Conservation (phyloP, 2,888 invertebrate genomes). For the Aplocera efformata region DNA sequence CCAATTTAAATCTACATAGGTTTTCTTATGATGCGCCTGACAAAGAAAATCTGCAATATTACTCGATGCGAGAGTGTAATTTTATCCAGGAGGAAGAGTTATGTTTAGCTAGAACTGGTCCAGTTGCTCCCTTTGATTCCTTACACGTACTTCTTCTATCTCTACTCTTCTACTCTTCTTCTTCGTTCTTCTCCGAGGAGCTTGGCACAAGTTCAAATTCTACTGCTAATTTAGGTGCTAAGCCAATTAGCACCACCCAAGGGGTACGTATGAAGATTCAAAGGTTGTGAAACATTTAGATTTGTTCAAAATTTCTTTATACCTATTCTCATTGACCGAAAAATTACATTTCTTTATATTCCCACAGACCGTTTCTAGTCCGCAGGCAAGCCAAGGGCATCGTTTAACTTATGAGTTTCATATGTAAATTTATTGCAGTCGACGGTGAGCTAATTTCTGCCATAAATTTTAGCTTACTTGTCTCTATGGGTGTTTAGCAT, state of each 20-base stretch:
- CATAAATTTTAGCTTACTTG: conserved; percentile 69
- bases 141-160: no score
- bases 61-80: conserved; percentile 53
- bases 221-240: no score
- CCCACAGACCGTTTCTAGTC: conserved; percentile 20
- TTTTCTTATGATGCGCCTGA: conserved; percentile 27
- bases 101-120: conserved; percentile 26
- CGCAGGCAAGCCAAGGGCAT: conserved; percentile 36
- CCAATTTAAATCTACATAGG: no score
- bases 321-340: no score
- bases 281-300: no score
- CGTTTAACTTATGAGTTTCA: conserved; percentile 71
- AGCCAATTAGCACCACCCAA: no score
- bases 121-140: no score
- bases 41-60: conserved; percentile 60
- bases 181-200: no score
- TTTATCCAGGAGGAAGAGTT: conserved; percentile 39
- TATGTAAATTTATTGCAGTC: conserved; percentile 76
- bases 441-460: conserved; percentile 67
- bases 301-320: no score
- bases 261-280: no score
- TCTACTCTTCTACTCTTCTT: no score
- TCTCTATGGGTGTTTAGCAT: conserved; percentile 56
- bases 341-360: conserved; percentile 1
- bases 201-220: no score